Conservation (phyloP, 2,888 invertebrate genomes). For the Nemoura dubitans region DNA sequence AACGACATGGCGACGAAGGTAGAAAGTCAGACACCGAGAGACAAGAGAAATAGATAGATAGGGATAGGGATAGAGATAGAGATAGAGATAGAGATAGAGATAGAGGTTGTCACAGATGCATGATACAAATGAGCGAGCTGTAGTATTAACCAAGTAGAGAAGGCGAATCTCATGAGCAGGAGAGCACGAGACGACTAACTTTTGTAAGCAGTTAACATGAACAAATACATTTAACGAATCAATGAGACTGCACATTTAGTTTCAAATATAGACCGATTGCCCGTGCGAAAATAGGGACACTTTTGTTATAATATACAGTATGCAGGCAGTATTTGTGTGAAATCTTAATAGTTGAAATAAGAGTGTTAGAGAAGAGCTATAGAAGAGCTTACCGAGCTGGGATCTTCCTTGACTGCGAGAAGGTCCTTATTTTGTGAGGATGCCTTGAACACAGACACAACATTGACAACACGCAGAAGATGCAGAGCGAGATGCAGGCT, state of each 20-base stretch:
- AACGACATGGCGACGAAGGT: background rate
- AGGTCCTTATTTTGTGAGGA: slow-evolving; percentile 31
- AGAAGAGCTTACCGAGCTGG: slow-evolving; percentile 25
- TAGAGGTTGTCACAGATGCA: background rate
- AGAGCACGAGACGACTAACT: background rate
- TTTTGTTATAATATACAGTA: background rate
- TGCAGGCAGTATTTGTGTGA: background rate
- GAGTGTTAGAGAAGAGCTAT: background rate
- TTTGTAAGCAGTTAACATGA: background rate
- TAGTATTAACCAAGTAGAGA: background rate
- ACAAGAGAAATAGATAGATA: slow-evolving; percentile 1
- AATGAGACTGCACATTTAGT: background rate
- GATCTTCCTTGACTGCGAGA: slow-evolving; percentile 21
- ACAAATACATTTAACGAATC: background rate
- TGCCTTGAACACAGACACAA: slow-evolving; percentile 9
- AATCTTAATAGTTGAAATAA: slow-evolving; percentile 10
- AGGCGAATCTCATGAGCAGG: background rate
- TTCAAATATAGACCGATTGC: background rate
- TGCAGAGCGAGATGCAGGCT: background rate
- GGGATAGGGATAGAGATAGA: background rate
- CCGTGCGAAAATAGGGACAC: background rate
- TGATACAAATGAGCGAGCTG: background rate
- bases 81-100: background rate
- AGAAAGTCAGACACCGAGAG: slow-evolving; percentile 13
- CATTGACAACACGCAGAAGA: slow-evolving; percentile 7